Evolutionary conservation across 1,140 invertebrate genomes (phyloP).

Genomic region (Drosophila pseudoananassae): DNA sequence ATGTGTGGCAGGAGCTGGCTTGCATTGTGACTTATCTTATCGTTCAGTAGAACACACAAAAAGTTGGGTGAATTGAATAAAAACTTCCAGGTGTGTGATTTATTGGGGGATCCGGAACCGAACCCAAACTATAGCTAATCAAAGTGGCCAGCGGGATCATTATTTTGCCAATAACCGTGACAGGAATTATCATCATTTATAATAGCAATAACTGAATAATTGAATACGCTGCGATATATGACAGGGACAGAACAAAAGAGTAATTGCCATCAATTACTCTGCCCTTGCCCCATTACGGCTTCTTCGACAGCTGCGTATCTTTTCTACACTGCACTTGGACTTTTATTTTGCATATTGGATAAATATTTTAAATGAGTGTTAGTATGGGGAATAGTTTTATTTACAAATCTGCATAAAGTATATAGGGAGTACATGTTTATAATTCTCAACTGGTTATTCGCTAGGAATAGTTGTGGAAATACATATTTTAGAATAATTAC

Average conservation of each 20-base stretch:
- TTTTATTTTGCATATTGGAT: not conserved
- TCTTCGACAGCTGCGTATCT: constrained; percentile 37
- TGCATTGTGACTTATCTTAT: constrained; percentile 37
- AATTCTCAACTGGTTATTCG: no score
- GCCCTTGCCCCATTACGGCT: constrained; percentile 32
- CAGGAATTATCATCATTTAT: constrained; percentile 59
- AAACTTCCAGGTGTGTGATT: constrained; percentile 33
- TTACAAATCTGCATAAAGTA: no score
- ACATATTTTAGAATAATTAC: no score
- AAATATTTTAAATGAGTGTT: no score
- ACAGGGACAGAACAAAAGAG: constrained; percentile 23
- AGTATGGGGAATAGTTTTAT: no score
- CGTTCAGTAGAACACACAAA: not conserved
- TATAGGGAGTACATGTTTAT: no score
- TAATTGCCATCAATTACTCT: constrained; percentile 50
- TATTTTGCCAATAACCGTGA: constrained; percentile 57
- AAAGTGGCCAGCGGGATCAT: constrained; percentile 29
- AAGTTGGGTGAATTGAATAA: not conserved
- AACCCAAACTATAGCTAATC: constrained; percentile 2
- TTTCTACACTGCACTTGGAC: constrained; percentile 18
- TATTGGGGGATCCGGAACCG: constrained; percentile 10
- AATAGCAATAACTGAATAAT: constrained; percentile 40
- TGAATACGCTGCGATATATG: constrained; percentile 39
- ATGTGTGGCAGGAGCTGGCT: not conserved
- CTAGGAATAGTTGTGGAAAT: no score